Conservation (phyloP, 1,140 invertebrate genomes). For the Rhyacophila brunnea region DNA sequence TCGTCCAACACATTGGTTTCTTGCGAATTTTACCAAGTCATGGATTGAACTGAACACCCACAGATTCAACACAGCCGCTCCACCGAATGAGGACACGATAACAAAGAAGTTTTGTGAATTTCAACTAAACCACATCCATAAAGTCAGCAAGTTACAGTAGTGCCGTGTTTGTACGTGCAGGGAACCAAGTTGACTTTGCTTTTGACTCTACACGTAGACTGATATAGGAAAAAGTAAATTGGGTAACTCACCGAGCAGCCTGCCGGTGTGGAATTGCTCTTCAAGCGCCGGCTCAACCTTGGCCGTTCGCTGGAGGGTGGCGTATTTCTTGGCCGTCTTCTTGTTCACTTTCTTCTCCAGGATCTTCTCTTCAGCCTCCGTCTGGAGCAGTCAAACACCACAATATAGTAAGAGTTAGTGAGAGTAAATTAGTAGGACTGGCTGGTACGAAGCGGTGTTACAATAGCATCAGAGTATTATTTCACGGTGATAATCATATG, state of each 20-base stretch:
- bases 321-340: constrained; percentile 91
- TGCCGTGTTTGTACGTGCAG: background rate
- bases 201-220: background rate
- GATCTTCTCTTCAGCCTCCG: constrained; percentile 91
- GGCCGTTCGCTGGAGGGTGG: constrained; percentile 84
- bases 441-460: too few species aligned
- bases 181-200: background rate
- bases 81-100: too few species aligned
- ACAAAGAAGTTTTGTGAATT: too few species aligned
- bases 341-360: constrained; percentile 93
- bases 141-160: background rate
- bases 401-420: constrained; percentile 17
- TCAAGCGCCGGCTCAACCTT: constrained; percentile 92
- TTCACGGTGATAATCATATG: constrained; percentile 10
- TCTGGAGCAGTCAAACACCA: constrained; percentile 53
- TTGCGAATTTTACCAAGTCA: too few species aligned
- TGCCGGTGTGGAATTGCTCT: constrained; percentile 95
- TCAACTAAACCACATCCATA: too few species aligned
- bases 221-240: background rate
- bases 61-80: too few species aligned
- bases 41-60: too few species aligned
- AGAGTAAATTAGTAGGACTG: constrained; percentile 6
- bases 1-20: too few species aligned
- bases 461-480: background rate
- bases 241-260: constrained; percentile 76